phyloP scores from a whole-genome alignment of 1,140 invertebrate genomes.

The Hylaeus volcanicus region DNA sequence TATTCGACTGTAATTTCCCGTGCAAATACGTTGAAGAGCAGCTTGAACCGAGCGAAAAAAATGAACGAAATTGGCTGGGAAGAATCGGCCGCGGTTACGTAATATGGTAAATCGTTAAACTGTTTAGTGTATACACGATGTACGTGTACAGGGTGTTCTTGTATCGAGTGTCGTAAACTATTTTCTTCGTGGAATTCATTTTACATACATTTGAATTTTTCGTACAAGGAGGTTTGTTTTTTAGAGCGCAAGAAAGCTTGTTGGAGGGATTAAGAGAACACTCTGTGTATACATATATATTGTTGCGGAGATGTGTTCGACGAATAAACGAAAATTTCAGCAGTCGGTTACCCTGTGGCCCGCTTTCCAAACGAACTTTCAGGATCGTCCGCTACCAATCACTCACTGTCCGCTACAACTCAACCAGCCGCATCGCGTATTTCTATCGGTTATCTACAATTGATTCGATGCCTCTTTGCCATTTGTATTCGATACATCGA shows the following conservation, averaged over 20 bases:
- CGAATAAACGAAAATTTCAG: constrained; percentile 53
- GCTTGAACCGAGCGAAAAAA: neutral
- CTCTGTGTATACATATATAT: neutral
- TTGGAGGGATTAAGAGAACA: no score
- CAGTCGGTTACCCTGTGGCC: constrained; percentile 36
- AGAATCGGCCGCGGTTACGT: neutral
- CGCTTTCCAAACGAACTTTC: constrained; percentile 46
- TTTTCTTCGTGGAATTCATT: no score
- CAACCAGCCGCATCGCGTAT: constrained; percentile 63
- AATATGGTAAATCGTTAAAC: constrained; percentile 23
- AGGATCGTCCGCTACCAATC: constrained; percentile 58
- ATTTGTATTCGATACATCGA: constrained; percentile 58
- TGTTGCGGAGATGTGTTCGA: constrained; percentile 17
- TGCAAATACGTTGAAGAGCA: neutral
- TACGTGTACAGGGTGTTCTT: no score
- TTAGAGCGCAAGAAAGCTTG: no score
- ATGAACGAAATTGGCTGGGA: no score
- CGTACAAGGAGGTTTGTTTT: no score
- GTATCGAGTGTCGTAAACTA: no score
- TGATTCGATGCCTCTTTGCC: constrained; percentile 59
- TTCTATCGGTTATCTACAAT: constrained; percentile 62
- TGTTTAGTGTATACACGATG: constrained; percentile 3
- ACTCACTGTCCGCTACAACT: constrained; percentile 65
- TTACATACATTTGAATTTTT: no score
- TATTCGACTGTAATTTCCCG: neutral